Evolutionary conservation across 2,113 vertebrate genomes (phyloP).

Genomic region (Canis aureus): DNA sequence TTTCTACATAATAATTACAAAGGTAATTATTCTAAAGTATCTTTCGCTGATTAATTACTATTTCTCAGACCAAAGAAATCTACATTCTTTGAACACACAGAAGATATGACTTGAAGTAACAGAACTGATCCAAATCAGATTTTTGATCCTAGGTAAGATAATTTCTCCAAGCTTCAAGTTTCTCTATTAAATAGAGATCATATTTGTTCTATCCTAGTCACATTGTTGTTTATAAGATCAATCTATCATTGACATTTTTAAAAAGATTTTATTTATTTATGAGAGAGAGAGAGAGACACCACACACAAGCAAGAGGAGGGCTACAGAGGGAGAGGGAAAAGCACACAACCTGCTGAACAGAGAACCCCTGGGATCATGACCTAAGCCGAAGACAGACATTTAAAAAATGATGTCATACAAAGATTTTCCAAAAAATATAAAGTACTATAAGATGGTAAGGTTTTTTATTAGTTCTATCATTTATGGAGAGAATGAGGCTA

Average conservation of each 20-base stretch:
- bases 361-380: too few relatives aligned
- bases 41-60: constrained; percentile 12
- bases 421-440: background rate
- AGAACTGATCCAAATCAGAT: constrained; percentile 6
- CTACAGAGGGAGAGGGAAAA: too few relatives aligned
- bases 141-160: background rate
- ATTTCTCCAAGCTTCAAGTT: constrained; percentile 50
- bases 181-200: background rate
- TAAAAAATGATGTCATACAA: background rate
- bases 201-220: background rate
- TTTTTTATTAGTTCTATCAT: constrained; percentile 12
- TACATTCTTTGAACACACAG: background rate
- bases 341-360: too few relatives aligned
- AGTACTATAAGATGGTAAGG: background rate
- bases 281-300: too few relatives aligned
- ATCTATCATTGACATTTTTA: background rate
- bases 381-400: background rate
- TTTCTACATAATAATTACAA: constrained; percentile 20
- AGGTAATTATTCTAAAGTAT: background rate
- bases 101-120: constrained; percentile 1
- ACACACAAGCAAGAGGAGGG: too few relatives aligned
- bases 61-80: constrained; percentile 24
- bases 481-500: background rate
- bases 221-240: background rate
- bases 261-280: too few relatives aligned